Evolutionary conservation across 2,113 vertebrate species (phyloP), one percentile per base, ranked within the genome.

Genomic region (Thalassoma bifasciatum): DNA sequence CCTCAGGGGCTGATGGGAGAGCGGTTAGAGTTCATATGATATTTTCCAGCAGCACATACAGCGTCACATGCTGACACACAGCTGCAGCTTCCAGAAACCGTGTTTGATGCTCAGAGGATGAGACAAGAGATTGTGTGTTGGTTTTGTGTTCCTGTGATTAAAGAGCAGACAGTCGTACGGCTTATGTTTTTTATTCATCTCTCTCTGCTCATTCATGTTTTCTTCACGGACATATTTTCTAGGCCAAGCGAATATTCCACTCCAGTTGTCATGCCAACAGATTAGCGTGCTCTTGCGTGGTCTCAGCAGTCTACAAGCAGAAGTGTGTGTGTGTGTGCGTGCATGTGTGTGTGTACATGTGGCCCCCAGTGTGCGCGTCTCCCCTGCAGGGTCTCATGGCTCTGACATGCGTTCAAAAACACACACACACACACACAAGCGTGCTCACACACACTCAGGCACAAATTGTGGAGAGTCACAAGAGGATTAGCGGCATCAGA

Each of bases 181-280:
- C 75, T 79, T 44, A 70, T 79, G 75, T 56, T 49, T 53, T 72
- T 61, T 50, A 74, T 87, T 83, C 75, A 76, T 72, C 57, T 87
- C 72, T 80, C 53, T 5, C 58, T 75, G 74, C 79, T 91, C 88
- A 93, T 91, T 92, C 92, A 90, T 90, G 75, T 87, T 90, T 92
- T 89, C 82, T 81, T 81, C 79, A 78, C 71, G 77, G 89, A 81
- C 72, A 85, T 87, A 89, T 90, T 92, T 92, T 92, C 90, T 90
- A 90, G 91, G 89, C 81, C 90, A 91, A 88, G 83, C 22, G 22
- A 86, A 86, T 85, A 83, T 92, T 91, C 84, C 87, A 90, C 85
- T 86, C 77, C 87, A 81, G 89, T 92, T 91, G 88, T 92, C 86
- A 90, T 88, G 89, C 85, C 86, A 89, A 88, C 85, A 88, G 86